A percentile compares a stretch with the other conserved stretches of the same genome.
These are phyloP conservation scores for Edolisoma coerulescens DNA, from an alignment of 2,113 vertebrate genomes.

Conservation along the genomic window DNA sequence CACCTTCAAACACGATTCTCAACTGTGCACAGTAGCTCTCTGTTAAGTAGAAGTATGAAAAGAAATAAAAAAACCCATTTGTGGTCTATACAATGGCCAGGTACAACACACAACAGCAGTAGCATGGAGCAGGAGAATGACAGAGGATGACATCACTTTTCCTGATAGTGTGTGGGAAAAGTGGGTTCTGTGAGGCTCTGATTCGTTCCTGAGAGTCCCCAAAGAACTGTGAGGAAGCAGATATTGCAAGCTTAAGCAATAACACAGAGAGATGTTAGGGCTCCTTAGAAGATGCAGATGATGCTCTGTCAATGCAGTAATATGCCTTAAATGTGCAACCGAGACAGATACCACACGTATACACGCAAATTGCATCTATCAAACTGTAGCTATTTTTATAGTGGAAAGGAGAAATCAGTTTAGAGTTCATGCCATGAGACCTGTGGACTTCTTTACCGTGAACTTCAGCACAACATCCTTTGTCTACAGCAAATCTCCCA, in stretches of 20 bases:
- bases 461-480: neutral
- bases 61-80: neutral
- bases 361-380: neutral
- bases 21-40: accelerated
- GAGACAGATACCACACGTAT: neutral
- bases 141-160: neutral
- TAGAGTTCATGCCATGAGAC: neutral
- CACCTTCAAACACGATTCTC: neutral
- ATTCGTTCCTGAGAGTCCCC: neutral
- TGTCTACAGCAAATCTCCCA: neutral
- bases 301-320: neutral
- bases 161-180: neutral
- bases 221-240: neutral
- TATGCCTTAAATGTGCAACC: neutral
- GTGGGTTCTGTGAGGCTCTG: neutral
- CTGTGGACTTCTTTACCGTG: neutral
- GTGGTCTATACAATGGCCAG: neutral
- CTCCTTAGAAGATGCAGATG: neutral
- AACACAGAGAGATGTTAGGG: neutral
- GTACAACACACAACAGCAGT: neutral
- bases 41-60: neutral
- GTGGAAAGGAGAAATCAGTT: neutral
- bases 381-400: neutral
- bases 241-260: neutral
- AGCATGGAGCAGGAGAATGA: neutral